Percentiles rank a stretch among this genome's conserved stretches.
phyloP scores from a whole-genome alignment of 2,113 vertebrate species.

The Steatornis caripensis region DNA sequence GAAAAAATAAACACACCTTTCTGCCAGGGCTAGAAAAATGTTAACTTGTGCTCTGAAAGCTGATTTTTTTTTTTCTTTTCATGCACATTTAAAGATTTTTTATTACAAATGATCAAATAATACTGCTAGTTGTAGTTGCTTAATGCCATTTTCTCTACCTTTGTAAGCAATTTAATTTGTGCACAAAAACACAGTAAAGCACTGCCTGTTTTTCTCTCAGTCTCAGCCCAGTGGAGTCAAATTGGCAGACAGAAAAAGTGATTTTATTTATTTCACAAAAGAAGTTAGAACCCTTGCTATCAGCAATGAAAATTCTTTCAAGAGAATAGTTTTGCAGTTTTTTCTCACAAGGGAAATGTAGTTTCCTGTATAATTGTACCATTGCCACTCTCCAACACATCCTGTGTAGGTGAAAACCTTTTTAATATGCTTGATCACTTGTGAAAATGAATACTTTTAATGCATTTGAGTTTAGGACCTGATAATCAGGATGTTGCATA shows the following conservation, averaged over 20 bases:
- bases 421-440: background rate
- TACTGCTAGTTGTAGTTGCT: background rate
- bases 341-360: background rate
- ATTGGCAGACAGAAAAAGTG: background rate
- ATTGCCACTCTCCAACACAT: background rate
- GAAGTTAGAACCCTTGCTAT: background rate
- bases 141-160: background rate
- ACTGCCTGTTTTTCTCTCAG: background rate
- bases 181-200: background rate
- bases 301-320: background rate
- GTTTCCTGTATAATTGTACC: background rate
- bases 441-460: background rate
- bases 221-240: background rate
- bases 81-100: background rate
- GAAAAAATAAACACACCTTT: background rate
- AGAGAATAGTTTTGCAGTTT: background rate
- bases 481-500: background rate
- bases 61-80: background rate
- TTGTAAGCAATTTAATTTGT: background rate
- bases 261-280: background rate
- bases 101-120: background rate
- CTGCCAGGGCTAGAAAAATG: background rate
- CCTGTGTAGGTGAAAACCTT: background rate
- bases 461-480: background rate
- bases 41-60: background rate